Base-by-base conservation (phyloP, 1,140 invertebrate genomes). In the Lepidurus arcticus region DNA sequence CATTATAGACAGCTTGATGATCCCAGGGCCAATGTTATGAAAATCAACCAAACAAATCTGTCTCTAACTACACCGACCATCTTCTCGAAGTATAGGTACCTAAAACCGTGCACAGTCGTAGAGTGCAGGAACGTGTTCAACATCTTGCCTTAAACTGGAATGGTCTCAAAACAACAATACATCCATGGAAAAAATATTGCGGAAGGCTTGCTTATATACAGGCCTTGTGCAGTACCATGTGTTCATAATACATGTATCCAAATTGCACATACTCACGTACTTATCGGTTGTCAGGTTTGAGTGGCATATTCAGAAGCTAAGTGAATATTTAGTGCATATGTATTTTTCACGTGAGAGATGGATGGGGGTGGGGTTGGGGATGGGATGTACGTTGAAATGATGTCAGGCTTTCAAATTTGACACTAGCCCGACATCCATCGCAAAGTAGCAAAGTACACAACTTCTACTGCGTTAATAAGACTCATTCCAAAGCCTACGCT, bases 401-500 rank as follows among this genome's bases (percentile, higher is more conserved):
- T 4, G 53, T 21, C n/a, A 65, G 53, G 53, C 53, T 16, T 65
- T 21, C 53, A 65, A 21, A 13, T 10, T 7, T 13, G 21, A n/a
- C 16, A 21, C 53, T 65, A 65, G 21, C 53, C 53, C 8, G 53
- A 78, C 47, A 75, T 21, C 78, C 78, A 75, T n/a, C 78, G 73
- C 8, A 78, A 44, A 74, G 42, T 47, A 16, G 73, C 44, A 73
- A 78, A 78, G 47, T 78, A 78, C 26, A 78, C 21, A n/a, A 78
- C 13, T 42, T 78, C 78, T 34, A 78, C 74, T 42, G 44, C 78
- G n/a, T 74, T 78, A 45, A 78, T 78, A 74, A 78, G 75, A 45
- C 78, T 78, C 43, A 78, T 45, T 26, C 78, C 78, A n/a, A 78
- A 78, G 26, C 78, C 78, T 11, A 78, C 42, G 13, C 78, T 74